Evolutionary conservation across 2,797 vertebrate genomes (phyloP), one percentile per base, ranked within the genome.

Genomic region (Pachyuromys duprasi): DNA sequence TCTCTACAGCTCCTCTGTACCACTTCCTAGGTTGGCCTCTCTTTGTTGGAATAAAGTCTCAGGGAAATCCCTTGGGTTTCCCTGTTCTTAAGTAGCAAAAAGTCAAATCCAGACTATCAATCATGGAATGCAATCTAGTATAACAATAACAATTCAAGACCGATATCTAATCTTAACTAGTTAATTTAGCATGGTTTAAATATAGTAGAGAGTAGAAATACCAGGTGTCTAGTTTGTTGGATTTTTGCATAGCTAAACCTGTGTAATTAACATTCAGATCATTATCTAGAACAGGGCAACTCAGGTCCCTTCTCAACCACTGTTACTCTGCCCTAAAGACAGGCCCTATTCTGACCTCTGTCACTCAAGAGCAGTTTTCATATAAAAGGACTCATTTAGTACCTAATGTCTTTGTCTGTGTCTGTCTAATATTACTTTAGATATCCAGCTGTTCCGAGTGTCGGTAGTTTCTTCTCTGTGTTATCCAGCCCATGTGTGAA

Each of bases 121-220:
- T 94, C 83, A 89, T 26, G 22, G 55, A 89, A 72, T 88, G 83
- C 5, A 53, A 33, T 78, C 55, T 76, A 74, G 7, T 63, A 13
- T 95, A 60, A 75, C 87, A 89, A 80, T 78, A 82, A 87, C 95
- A 93, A 90, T 74, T 81, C 7, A 53, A 89, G 70, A 26, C 18
- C 67, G 53, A 45, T 3, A 8, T 62, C 60, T 76, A 28, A 80
- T 88, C 72, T 90, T 95, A 2, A 87, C 60, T 93, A 12, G 81
- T 89, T 92, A 8, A n/a, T n/a, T n/a, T 5, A 45, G 0, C 57
- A 70, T 76, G 65, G 28, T 26, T 89, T 57, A 55, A 93, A 89
- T 75, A 31, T 31, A 57, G 33, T 86, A 20, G 79, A 80, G n/a
- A 92, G 6, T 42, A 78, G 75, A 94, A 90, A 84, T 82, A 65